Evolutionary conservation across 2,113 vertebrate genomes (phyloP), one percentile per base, ranked within the genome.

Genomic region (Circaetus cinerascens): DNA sequence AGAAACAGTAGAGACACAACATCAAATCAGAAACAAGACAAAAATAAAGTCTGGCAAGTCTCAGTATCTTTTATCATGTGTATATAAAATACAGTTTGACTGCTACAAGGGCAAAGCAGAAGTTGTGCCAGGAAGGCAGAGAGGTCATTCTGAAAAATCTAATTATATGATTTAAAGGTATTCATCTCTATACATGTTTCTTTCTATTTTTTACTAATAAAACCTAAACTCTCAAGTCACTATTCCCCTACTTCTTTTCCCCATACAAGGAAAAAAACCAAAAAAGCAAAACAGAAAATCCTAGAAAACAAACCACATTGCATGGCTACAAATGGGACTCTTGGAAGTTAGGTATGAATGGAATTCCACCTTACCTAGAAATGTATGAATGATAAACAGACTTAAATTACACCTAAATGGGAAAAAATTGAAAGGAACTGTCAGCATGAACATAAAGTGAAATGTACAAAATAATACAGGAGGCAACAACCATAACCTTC

Each of bases 371-470:
- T 99, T 99, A 99, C 99, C 99, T 99, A 99, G 98, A 98, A 99
- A 99, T 98, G 98, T 98, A 99, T 99, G 98, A 98, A 98, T 98
- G 98, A 98, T 97, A 98, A 98, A 99, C 98, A 99, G 98, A 99
- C 96, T 99, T 99, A 99, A 99, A 98, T 99, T 99, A 99, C 98
- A 99, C 99, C 99, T 99, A 99, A 99, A 99, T 96, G 98, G 98
- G 98, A 97, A 98, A 98, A 98, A 98, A 98, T 97, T 95, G 97
- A 98, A 98, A 98, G 98, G 96, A 98, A 97, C 97, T 62, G 98
- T 98, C 98, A 99, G 98, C 98, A 96, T 97, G 94, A 98, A 98
- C 96, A 97, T 97, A 98, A 96, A 98, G 83, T 98, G 98, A 98
- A 98, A 97, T 62, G 93, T 95, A 98, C 98, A 95, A 97, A 98